Base-by-base conservation (phyloP, 2,113 vertebrate genomes). In the Notothenia rossii region DNA sequence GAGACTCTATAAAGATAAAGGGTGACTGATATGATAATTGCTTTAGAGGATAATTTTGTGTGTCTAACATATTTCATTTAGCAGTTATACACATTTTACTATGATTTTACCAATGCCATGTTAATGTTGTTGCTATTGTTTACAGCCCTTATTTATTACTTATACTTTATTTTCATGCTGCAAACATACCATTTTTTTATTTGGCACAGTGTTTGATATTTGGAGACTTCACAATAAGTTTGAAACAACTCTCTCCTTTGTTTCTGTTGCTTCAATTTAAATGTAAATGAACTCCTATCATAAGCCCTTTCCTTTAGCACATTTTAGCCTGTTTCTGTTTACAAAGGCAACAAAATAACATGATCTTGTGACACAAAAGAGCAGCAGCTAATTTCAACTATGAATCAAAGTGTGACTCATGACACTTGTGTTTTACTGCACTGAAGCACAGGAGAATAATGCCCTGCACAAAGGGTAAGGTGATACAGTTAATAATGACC, bases 261-360 rank as follows among this genome's bases (percentile, higher is more conserved):
- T 59, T 58, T 56, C 62, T 77, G 46, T 76, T 72, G 15, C 82
- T 91, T 86, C 84, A 87, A 91, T 93, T 88, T 92, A 93, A 88
- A 93, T 93, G 87, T 91, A 89, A 94, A 93, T 93, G 3, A 73
- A 67, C 60, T 67, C 69, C 51, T 7, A 82, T 81, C 75, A 70
- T 63, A 36, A 71, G 49, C 62, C 29, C 14, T 11, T 69, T 76
- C 79, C 82, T 82, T 75, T 65, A 78, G 51, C 22, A 58, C 3
- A 29, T 29, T 29, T 29, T 29, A 68, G 67, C 40, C n/a, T 54
- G 13, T 61, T 46, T 60, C 60, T 46, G 20, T 84, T 77, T 74
- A 72, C 70, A 77, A 64, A 81, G 60, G 33, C 15, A 25, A 50
- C 59, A 73, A 4, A 73, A 58, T 49, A 29, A 76, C 66, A 60